Percentiles rank a stretch among this genome's conserved stretches.
Evolutionary conservation across 1,140 invertebrate genomes (phyloP).

Genomic region (Orius insidiosus): DNA sequence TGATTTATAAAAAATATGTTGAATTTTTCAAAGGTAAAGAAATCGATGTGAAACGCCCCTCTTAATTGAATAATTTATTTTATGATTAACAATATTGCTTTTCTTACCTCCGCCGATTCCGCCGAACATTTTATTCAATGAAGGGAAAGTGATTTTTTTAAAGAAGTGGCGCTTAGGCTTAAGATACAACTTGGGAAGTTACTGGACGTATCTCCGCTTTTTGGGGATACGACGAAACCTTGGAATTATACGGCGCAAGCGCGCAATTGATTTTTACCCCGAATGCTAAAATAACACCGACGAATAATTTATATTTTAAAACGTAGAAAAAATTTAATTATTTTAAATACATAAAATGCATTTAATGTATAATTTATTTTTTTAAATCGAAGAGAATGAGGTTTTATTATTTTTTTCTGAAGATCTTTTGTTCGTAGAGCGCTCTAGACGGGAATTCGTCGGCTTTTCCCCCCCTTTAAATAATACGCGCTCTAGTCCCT

Average conservation of each 20-base stretch:
- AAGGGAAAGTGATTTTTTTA: neutral
- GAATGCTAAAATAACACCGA: constrained; percentile 1
- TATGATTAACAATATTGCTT: too few relatives aligned
- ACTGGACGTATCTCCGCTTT: neutral
- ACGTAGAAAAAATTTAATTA: too few relatives aligned
- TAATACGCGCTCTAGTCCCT: too few relatives aligned
- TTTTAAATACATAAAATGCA: too few relatives aligned
- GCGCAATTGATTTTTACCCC: constrained; percentile 10
- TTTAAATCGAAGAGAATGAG: too few relatives aligned
- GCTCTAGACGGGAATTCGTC: too few relatives aligned
- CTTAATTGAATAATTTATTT: neutral
- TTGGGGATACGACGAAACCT: constrained; percentile 6
- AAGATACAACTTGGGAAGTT: neutral
- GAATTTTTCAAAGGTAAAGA: neutral
- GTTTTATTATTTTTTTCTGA: too few relatives aligned
- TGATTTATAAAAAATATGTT: neutral
- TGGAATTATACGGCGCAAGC: neutral
- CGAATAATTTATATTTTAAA: too few relatives aligned
- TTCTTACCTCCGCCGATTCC: constrained; percentile 13
- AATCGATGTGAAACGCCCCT: too few relatives aligned
- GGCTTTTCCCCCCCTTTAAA: too few relatives aligned
- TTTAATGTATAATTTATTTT: too few relatives aligned
- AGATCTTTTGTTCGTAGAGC: too few relatives aligned
- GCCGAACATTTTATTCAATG: constrained; percentile 12
- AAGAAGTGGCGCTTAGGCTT: constrained; percentile 2